Percentiles rank a stretch among this genome's conserved stretches.
These are phyloP conservation scores for Aythya baeri DNA, from an alignment of 2,113 vertebrate genomes.

Conservation along the genomic window DNA sequence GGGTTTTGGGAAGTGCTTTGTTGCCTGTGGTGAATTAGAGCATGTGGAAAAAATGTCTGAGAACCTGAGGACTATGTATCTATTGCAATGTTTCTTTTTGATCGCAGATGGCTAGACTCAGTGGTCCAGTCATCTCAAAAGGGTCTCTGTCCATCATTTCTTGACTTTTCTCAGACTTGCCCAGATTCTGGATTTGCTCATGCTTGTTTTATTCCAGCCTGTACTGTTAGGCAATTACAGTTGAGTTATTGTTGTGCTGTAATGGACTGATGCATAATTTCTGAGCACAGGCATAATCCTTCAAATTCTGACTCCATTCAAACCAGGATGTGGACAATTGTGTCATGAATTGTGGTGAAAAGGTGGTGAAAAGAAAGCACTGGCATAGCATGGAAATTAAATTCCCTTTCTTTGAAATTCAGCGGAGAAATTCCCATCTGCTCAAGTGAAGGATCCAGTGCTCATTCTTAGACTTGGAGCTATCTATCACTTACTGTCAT, in stretches of 20 bases:
- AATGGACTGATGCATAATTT: background rate
- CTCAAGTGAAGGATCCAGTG: background rate
- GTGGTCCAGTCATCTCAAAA: background rate
- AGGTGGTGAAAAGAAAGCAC: slow-evolving; percentile 3
- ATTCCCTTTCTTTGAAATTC: slow-evolving; percentile 9
- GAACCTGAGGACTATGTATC: background rate
- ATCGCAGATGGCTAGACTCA: background rate
- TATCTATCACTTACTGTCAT: slow-evolving; percentile 5
- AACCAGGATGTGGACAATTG: background rate
- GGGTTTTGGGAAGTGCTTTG: background rate
- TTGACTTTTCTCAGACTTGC: background rate
- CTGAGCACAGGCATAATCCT: background rate
- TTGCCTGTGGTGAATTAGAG: background rate
- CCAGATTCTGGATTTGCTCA: background rate
- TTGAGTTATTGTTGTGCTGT: background rate
- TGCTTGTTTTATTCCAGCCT: background rate
- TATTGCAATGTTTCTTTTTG: background rate
- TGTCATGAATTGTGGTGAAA: background rate
- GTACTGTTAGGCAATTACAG: background rate
- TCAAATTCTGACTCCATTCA: background rate
- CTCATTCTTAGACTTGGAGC: slow-evolving; percentile 1
- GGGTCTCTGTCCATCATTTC: background rate
- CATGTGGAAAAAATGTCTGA: background rate
- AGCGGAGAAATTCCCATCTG: background rate
- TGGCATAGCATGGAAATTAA: background rate